Conservation (phyloP, 2,888 invertebrate species). For the Ctena decussata region DNA sequence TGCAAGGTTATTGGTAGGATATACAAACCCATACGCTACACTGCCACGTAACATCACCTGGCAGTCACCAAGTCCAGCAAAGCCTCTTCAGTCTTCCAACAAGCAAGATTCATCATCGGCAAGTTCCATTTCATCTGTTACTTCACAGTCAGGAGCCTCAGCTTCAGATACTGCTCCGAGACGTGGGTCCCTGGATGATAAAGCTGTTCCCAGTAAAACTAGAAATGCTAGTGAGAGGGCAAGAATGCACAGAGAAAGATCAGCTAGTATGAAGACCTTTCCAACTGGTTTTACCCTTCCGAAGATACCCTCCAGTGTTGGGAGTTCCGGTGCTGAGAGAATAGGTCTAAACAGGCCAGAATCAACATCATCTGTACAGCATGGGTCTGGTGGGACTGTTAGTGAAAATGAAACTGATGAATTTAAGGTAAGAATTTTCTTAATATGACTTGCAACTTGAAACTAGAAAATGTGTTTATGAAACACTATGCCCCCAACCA, state of each 20-base stretch:
- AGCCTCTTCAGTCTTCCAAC: conserved; percentile 21
- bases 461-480: too few species aligned
- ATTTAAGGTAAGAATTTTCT: conserved; percentile 83
- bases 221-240: conserved; percentile 68
- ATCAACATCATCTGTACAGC: conserved; percentile 18
- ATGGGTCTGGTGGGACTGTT: not conserved
- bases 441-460: too few species aligned
- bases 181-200: conserved; percentile 74
- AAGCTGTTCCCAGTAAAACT: conserved; percentile 44
- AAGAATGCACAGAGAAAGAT: conserved; percentile 74
- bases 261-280: conserved; percentile 80
- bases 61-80: conserved; percentile 55
- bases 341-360: conserved; percentile 40
- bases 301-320: conserved; percentile 56
- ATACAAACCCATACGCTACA: conserved; percentile 71
- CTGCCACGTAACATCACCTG: conserved; percentile 68
- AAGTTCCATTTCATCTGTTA: conserved; percentile 52
- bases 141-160: conserved; percentile 53
- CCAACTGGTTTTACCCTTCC: conserved; percentile 74
- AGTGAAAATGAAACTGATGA: conserved; percentile 85
- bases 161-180: conserved; percentile 52
- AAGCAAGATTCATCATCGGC: conserved; percentile 53
- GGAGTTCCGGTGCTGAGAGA: conserved; percentile 61
- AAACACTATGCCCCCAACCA: too few species aligned
- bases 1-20: conserved; percentile 64